Evolutionary conservation across 1,140 invertebrate genomes (phyloP).

Genomic region (Nixonia krombeini): DNA sequence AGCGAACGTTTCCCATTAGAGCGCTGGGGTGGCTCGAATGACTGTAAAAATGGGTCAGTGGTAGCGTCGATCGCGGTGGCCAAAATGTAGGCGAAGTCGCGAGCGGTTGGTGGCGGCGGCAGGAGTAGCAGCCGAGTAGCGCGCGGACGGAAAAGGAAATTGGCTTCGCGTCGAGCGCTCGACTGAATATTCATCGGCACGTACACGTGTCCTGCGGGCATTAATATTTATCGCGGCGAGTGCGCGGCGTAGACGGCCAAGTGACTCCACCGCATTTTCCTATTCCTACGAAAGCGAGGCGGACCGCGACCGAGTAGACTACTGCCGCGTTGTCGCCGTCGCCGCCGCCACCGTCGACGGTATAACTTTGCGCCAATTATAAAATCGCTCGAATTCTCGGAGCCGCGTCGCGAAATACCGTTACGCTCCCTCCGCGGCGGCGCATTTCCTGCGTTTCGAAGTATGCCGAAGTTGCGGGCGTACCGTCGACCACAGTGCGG

Average conservation of each 20-base stretch:
- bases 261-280: slow-evolving; percentile 39
- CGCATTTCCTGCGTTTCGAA: slow-evolving; percentile 14
- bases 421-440: slow-evolving; percentile 2
- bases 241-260: slow-evolving; percentile 30
- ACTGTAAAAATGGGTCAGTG: background rate
- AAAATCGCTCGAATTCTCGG: slow-evolving; percentile 37
- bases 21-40: no score
- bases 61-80: slow-evolving; percentile 31
- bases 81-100: slow-evolving; percentile 26
- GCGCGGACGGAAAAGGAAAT: slow-evolving; percentile 43
- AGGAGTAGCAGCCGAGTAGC: slow-evolving; percentile 5
- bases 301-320: no score
- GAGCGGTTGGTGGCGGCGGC: no score
- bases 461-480: slow-evolving; percentile 25
- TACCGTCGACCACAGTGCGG: slow-evolving; percentile 18
- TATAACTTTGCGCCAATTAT: slow-evolving; percentile 44
- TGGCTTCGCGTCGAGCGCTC: slow-evolving; percentile 44
- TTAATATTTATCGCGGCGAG: slow-evolving; percentile 54
- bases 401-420: slow-evolving; percentile 11
- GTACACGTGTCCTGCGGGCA: slow-evolving; percentile 43
- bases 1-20: no score
- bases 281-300: slow-evolving; percentile 16
- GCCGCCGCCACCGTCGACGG: no score
- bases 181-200: slow-evolving; percentile 57
- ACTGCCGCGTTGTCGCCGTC: no score